These are phyloP conservation scores for Saguinus imperator DNA, from an alignment of 2,113 vertebrate species.

Conservation along the genomic window DNA sequence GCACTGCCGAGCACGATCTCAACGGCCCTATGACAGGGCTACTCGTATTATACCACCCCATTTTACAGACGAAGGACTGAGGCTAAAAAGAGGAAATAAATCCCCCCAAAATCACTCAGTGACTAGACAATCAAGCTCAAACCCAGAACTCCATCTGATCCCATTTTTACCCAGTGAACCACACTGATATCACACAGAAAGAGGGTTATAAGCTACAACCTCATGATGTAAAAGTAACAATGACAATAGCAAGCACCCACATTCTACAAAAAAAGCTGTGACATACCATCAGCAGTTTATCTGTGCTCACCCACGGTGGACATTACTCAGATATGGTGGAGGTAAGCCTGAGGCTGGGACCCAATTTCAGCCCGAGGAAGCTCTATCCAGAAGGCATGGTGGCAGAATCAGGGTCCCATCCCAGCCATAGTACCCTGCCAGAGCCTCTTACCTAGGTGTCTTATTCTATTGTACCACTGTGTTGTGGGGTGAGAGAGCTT, in stretches of 20 bases:
- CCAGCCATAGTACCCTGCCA: neutral
- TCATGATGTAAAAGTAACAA: neutral
- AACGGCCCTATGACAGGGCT: neutral
- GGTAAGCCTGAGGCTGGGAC: neutral
- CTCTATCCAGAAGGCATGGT: neutral
- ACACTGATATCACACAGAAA: neutral
- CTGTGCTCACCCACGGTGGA: neutral
- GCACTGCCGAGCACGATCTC: neutral
- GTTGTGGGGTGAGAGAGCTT: fast-evolving
- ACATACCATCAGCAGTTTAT: fast-evolving
- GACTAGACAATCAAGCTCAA: neutral
- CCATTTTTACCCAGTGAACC: neutral
- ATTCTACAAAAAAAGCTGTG: neutral
- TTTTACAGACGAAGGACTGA: neutral
- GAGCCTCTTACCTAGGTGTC: neutral
- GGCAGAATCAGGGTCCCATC: neutral
- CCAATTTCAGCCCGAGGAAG: neutral
- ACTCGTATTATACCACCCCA: neutral
- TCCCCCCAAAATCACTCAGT: neutral
- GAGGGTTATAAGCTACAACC: neutral
- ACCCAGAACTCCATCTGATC: neutral
- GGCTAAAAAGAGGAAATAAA: neutral
- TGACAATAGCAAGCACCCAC: neutral
- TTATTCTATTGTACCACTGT: neutral
- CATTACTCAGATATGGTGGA: fast-evolving